Conservation (phyloP, 2,797 vertebrate species). For the Manis pentadactyla region DNA sequence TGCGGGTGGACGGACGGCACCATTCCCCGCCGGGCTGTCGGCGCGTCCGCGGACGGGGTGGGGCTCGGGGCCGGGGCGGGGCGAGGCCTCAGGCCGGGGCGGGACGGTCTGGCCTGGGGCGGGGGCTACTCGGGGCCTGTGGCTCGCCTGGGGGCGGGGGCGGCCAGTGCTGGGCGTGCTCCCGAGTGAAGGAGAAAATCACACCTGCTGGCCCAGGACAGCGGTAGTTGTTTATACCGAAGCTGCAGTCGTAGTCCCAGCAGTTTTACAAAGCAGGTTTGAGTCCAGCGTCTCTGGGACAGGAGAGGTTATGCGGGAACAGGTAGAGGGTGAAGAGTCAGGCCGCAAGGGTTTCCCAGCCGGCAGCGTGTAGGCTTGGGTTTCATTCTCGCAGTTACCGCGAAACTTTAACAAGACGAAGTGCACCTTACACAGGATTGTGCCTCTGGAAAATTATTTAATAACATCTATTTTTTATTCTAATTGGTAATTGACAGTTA, state of each 20-base stretch:
- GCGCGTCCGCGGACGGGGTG: neutral
- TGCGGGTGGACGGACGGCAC: neutral
- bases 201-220: constrained; percentile 75
- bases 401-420: neutral
- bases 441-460: neutral
- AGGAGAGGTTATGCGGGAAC: neutral
- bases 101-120: too few relatives aligned
- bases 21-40: neutral
- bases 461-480: neutral
- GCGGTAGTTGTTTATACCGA: constrained; percentile 70
- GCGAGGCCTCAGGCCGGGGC: neutral
- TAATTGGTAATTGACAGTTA: neutral
- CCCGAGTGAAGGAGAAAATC: constrained; percentile 81
- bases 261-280: too few relatives aligned
- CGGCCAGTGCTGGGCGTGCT: constrained; percentile 69
- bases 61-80: neutral
- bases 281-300: accelerated
- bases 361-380: too few relatives aligned
- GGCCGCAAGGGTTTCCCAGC: too few relatives aligned
- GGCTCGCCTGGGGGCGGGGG: constrained; percentile 28
- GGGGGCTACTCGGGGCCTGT: too few relatives aligned
- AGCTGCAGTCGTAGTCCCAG: neutral
- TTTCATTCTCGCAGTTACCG: too few relatives aligned
- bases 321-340: neutral
- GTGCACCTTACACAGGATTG: neutral